Percentiles rank a stretch among this genome's conserved stretches.
Conservation (phyloP, 2,797 vertebrate species). For the Lithobates pipiens region DNA sequence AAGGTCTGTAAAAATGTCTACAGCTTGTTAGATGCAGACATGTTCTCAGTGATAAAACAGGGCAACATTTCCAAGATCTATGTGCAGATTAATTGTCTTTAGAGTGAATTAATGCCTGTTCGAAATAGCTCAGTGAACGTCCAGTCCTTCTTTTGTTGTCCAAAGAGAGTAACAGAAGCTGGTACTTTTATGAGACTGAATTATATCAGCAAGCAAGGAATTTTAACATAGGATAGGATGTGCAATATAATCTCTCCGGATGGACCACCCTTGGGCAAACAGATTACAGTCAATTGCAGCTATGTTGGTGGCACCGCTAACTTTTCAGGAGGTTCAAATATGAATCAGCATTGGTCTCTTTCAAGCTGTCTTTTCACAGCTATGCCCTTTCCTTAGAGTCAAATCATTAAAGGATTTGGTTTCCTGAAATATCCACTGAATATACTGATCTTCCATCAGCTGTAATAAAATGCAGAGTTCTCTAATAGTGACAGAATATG, state of each 20-base stretch:
- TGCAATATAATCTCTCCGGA: constrained; percentile 66
- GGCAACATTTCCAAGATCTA: constrained; percentile 2
- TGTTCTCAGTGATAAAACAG: constrained; percentile 17
- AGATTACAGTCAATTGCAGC: constrained; percentile 59
- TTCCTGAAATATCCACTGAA: constrained; percentile 80
- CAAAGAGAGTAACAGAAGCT: constrained; percentile 65
- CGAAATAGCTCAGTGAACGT: not conserved
- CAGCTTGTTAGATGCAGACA: not conserved
- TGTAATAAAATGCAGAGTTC: constrained; percentile 8
- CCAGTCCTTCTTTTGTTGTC: constrained; percentile 51
- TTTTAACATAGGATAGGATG: constrained; percentile 54
- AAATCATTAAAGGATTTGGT: constrained; percentile 83
- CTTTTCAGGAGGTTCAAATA: constrained; percentile 64
- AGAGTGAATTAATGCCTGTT: constrained; percentile 17
- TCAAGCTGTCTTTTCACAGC: constrained; percentile 69
- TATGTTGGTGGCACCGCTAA: constrained; percentile 64
- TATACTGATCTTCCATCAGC: constrained; percentile 68
- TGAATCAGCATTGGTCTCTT: constrained; percentile 69
- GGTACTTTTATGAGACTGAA: constrained; percentile 73
- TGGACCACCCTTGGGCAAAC: constrained; percentile 63
- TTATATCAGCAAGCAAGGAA: constrained; percentile 68
- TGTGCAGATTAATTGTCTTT: not conserved
- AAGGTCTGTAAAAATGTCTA: not conserved
- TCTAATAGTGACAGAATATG: constrained; percentile 1
- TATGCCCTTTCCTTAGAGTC: constrained; percentile 69